Conservation (phyloP, 2,113 vertebrate species). For the Corythornis cristatus region DNA sequence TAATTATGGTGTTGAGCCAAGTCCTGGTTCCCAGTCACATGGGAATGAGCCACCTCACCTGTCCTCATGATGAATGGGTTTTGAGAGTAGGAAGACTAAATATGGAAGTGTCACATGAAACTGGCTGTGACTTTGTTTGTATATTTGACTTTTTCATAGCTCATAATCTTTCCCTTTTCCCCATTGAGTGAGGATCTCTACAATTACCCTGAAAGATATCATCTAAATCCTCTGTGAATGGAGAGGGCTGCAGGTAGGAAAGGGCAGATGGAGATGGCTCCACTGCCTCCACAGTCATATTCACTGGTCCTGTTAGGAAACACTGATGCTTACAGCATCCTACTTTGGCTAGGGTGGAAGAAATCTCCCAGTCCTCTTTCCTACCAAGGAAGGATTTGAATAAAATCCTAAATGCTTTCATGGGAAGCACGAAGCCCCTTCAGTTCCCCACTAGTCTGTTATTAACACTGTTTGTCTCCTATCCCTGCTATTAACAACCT, state of each 20-base stretch:
- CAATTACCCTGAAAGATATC: background rate
- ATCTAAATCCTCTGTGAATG: background rate
- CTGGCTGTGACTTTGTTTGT: background rate
- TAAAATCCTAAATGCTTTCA: constrained; percentile 49
- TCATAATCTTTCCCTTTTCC: background rate
- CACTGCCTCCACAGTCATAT: background rate
- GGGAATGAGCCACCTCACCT: background rate
- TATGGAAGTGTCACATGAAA: background rate
- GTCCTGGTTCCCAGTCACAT: background rate
- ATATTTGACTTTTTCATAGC: background rate
- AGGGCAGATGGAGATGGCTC: background rate
- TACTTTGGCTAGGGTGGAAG: background rate
- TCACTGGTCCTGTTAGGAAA: background rate
- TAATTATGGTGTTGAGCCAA: background rate
- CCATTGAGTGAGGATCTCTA: background rate
- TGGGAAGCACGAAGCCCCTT: constrained; percentile 1
- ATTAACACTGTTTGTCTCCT: constrained; percentile 67
- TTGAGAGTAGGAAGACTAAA: background rate
- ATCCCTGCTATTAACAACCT: constrained; percentile 60
- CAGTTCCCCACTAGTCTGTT: constrained; percentile 22
- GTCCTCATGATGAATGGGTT: background rate
- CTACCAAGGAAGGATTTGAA: constrained; percentile 44
- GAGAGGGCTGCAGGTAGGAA: background rate
- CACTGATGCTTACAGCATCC: background rate
- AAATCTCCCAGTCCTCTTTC: background rate